Evolutionary conservation across 2,797 vertebrate genomes (phyloP), one percentile per base, ranked within the genome.

Genomic region (Lepus townsendii): DNA sequence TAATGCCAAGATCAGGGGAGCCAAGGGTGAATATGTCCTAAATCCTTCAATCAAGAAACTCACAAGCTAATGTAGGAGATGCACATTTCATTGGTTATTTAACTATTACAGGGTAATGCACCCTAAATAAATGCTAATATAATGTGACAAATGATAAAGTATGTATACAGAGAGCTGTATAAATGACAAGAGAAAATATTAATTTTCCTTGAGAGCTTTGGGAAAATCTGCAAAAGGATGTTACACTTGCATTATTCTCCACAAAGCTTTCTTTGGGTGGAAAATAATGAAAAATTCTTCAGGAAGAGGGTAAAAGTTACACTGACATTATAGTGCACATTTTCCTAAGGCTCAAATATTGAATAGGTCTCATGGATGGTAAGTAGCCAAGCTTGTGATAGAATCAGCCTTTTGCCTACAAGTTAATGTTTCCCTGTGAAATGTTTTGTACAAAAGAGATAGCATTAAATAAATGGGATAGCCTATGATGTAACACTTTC

Each of bases 201-300:
- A 52, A 71, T 60, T 76, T 91, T 84, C 52, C 24, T 35, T 60
- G 19, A 7, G 9, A 83, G 5, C 22, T n/a, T 2, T 79, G 26
- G 54, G 30, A 54, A 93, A 89, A 19, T 62, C 54, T 66, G 12
- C 11, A 62, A 57, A 13, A 62, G 9, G 0, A 0, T 0, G 7
- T 30, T 32, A 42, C 30, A 9, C 27, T n/a, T 38, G 5, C 6
- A 20, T 5, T 89, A 11, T 71, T 22, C 19, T 85, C 32, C 90
- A 42, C 71, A 65, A 94, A 50, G 32, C 1, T 69, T 30, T 79
- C 17, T 13, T 84, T 7, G 2, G 2, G 4, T 50, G 7, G 9
- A 54, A 96, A 92, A 52, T 83, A 30, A 62, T 32, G 16, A 63
- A 65, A 77, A 89, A 57, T 38, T 83, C 57, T 73, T 92, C 32